Percentiles rank a stretch among this genome's conserved stretches.
These are phyloP conservation scores for Amblyopsis hoosieri DNA, from an alignment of 2,797 vertebrate genomes.

Conservation along the genomic window DNA sequence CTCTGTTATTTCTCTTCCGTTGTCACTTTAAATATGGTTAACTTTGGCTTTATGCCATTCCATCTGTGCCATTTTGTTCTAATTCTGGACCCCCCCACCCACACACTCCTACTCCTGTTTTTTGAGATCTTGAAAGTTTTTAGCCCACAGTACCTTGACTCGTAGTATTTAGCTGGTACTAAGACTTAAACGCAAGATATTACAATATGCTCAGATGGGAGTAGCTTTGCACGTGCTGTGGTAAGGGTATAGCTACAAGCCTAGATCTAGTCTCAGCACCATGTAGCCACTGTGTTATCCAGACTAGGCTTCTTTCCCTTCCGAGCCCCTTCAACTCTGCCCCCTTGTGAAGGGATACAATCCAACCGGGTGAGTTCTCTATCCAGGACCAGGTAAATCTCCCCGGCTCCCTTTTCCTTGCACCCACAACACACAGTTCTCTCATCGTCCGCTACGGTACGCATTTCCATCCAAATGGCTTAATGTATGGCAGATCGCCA, in stretches of 20 bases:
- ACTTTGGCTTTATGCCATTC: conserved; percentile 32
- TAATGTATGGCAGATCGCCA: too few species aligned
- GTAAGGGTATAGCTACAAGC: not conserved
- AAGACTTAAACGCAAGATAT: too few species aligned
- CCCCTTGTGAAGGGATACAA: conserved; percentile 51
- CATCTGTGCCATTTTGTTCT: conserved; percentile 30
- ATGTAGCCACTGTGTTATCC: too few species aligned
- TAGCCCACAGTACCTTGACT: too few species aligned
- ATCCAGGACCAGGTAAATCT: conserved; percentile 63
- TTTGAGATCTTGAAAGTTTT: conserved; percentile 7
- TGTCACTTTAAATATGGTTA: conserved; percentile 37
- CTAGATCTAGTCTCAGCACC: conserved; percentile 8
- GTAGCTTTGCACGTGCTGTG: too few species aligned
- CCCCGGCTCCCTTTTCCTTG: conserved; percentile 13
- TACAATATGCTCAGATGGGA: conserved; percentile 2
- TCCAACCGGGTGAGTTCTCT: conserved; percentile 58
- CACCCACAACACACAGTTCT: not conserved
- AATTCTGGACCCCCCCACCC: conserved; percentile 8
- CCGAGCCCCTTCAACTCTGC: conserved; percentile 48
- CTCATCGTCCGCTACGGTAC: not conserved
- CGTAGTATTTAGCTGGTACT: too few species aligned
- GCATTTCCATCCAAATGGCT: not conserved
- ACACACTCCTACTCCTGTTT: conserved; percentile 6
- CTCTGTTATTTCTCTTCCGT: conserved; percentile 27
- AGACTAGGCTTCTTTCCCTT: conserved; percentile 20